phyloP scores from a whole-genome alignment of 2,797 vertebrate genomes.

The Lepus oiostolus region DNA sequence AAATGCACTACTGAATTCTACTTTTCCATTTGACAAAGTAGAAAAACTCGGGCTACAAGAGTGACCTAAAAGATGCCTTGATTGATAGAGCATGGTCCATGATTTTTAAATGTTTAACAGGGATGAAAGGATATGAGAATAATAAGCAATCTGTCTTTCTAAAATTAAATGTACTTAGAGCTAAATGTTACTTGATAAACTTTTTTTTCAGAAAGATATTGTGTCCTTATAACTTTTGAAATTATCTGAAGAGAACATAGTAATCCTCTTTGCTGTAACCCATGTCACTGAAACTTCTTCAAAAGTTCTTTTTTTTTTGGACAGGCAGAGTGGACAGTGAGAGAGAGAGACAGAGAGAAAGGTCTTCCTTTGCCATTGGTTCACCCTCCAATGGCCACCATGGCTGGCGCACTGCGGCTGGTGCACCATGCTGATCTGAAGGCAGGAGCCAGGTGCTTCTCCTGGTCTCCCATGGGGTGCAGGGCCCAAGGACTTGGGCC shows the following conservation, averaged over 20 bases:
- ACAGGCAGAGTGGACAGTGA: no score
- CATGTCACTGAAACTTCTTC: neutral
- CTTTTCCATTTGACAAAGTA: neutral
- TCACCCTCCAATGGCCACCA: no score
- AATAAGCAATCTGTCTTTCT: neutral
- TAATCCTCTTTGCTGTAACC: neutral
- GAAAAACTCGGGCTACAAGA: neutral
- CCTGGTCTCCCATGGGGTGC: no score
- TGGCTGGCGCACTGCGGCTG: no score
- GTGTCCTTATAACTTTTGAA: neutral
- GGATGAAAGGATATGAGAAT: neutral
- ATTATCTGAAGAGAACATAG: neutral
- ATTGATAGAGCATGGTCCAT: neutral
- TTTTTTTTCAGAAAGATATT: neutral
- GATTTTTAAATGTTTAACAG: conserved; percentile 38
- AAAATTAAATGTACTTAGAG: conserved; percentile 21
- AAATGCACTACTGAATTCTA: conserved; percentile 67
- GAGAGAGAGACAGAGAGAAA: no score
- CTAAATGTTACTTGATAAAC: neutral
- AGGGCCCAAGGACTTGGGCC: no score
- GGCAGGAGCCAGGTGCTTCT: no score
- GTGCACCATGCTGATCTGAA: no score
- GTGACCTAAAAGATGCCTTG: neutral
- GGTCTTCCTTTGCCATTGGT: no score
- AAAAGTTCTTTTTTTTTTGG: neutral